Evolutionary conservation across 2,113 vertebrate species (phyloP).

Genomic region (Melanocharis versteri): DNA sequence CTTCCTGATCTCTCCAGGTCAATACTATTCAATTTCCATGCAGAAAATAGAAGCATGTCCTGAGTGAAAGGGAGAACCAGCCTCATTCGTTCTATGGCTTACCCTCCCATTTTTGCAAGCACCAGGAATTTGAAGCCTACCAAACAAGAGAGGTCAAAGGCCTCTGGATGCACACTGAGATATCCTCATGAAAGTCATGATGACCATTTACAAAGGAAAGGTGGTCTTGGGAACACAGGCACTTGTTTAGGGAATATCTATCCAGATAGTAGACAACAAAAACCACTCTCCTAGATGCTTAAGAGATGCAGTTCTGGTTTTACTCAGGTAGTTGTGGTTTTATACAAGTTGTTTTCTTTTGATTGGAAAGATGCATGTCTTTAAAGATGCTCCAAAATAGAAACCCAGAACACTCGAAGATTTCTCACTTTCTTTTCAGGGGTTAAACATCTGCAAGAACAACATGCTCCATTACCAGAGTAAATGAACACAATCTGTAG

Average conservation of each 20-base stretch:
- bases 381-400: not conserved
- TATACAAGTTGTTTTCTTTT: not conserved
- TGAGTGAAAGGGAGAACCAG: not conserved
- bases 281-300: not conserved
- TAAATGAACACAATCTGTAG: not conserved
- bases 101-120: not conserved
- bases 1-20: not conserved
- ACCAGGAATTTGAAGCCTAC: not conserved
- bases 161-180: not conserved
- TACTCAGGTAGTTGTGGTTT: not conserved
- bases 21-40: not conserved
- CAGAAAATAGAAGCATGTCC: not conserved
- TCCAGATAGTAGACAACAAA: not conserved
- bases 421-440: not conserved
- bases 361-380: not conserved
- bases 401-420: not conserved
- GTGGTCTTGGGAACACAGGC: not conserved
- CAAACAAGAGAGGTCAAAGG: not conserved
- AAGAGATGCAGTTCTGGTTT: not conserved
- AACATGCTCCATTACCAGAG: not conserved
- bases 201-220: not conserved
- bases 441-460: not conserved
- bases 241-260: not conserved
- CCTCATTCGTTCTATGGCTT: not conserved
- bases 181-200: not conserved